A percentile compares a stretch with the other conserved stretches of the same genome.
phyloP scores from a whole-genome alignment of 1,140 invertebrate genomes.

The Aphaenogaster floridana region DNA sequence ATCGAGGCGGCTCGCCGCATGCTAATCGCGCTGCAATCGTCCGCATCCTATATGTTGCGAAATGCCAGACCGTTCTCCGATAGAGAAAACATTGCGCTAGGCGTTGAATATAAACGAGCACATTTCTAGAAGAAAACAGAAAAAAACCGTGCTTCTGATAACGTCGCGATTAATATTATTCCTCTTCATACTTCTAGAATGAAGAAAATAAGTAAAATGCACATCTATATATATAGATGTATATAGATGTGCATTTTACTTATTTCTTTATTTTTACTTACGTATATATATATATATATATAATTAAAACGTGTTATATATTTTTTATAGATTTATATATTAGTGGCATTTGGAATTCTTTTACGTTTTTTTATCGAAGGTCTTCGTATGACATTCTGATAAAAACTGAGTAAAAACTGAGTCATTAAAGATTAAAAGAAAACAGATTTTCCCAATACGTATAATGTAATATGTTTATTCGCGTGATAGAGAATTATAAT shows the following conservation, averaged over 20 bases:
- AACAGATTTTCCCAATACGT: background rate
- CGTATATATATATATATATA: too few species aligned
- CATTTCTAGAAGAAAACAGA: background rate
- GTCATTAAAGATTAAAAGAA: background rate
- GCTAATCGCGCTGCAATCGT: slow-evolving; percentile 77
- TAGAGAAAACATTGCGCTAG: background rate
- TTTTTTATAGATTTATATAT: background rate
- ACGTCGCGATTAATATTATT: background rate
- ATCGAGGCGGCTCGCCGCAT: slow-evolving; percentile 74
- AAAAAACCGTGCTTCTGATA: background rate
- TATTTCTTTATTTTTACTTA: too few species aligned
- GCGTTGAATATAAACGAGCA: background rate
- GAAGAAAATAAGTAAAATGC: background rate
- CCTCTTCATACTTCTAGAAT: background rate
- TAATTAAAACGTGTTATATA: background rate
- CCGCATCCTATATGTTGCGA: slow-evolving; percentile 76
- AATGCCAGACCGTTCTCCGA: slow-evolving; percentile 14
- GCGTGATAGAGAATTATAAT: too few species aligned
- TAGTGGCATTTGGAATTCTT: background rate
- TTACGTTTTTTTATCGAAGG: background rate
- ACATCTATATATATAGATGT: too few species aligned
- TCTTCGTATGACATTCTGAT: background rate
- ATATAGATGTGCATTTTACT: too few species aligned
- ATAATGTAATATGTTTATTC: background rate
- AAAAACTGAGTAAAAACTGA: background rate